These are phyloP conservation scores for Conops quadrifasciatus DNA, from an alignment of 2,888 invertebrate genomes.

Conservation along the genomic window DNA sequence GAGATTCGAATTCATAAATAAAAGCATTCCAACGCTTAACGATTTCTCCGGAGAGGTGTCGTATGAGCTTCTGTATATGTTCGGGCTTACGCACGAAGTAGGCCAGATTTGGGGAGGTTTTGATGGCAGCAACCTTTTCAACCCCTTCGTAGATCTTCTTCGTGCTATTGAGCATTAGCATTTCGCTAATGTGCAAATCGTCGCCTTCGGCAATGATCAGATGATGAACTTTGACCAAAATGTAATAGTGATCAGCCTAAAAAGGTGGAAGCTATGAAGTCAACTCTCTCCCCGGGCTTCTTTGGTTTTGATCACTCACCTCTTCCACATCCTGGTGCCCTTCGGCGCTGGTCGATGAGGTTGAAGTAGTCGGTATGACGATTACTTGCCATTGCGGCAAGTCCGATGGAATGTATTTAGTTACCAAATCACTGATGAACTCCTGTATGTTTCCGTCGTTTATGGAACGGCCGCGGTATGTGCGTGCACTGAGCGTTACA, in stretches of 20 bases:
- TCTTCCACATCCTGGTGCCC: slow-evolving; percentile 19
- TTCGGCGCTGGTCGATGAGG: slow-evolving; percentile 37
- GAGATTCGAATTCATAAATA: slow-evolving; percentile 79
- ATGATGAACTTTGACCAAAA: slow-evolving; percentile 79
- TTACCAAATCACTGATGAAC: slow-evolving; percentile 79
- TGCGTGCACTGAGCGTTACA: slow-evolving; percentile 71
- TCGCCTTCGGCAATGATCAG: slow-evolving; percentile 76
- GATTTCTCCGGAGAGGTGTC: slow-evolving; percentile 73
- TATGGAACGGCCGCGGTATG: slow-evolving; percentile 75
- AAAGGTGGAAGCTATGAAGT: not conserved
- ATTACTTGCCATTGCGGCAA: slow-evolving; percentile 85
- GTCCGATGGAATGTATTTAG: slow-evolving; percentile 77
- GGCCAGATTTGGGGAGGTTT: slow-evolving; percentile 64
- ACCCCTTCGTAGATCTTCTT: slow-evolving; percentile 43
- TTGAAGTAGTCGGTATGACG: slow-evolving; percentile 70
- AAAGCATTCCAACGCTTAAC: slow-evolving; percentile 84
- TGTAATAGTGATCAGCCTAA: slow-evolving; percentile 68
- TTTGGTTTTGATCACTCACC: slow-evolving; percentile 36
- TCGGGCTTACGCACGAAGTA: slow-evolving; percentile 70
- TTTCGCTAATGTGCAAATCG: slow-evolving; percentile 77
- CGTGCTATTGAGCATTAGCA: slow-evolving; percentile 70
- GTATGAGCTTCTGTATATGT: slow-evolving; percentile 73
- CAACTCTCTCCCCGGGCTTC: not conserved
- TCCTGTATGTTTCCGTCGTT: slow-evolving; percentile 80
- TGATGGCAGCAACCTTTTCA: slow-evolving; percentile 42